Percentiles rank a stretch among this genome's conserved stretches.
These are phyloP conservation scores for Paramormyrops hopkinsi DNA, from an alignment of 2,797 vertebrate species.

Conservation along the genomic window DNA sequence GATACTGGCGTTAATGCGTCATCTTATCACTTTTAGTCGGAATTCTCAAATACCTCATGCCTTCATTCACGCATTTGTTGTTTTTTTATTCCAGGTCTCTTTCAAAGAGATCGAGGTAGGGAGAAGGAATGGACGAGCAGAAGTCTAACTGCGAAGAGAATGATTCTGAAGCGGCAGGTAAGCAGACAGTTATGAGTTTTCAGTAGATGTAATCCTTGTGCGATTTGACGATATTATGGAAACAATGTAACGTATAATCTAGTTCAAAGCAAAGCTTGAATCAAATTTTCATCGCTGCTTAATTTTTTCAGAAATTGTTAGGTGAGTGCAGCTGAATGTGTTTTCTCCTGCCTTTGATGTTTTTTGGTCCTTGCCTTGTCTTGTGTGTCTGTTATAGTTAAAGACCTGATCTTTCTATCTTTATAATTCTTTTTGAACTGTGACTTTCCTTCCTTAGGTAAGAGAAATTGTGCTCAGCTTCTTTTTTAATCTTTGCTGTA, in stretches of 20 bases:
- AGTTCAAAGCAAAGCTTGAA: background rate
- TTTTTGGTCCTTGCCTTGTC: background rate
- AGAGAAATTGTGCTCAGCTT: background rate
- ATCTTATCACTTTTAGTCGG: background rate
- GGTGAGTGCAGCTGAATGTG: background rate
- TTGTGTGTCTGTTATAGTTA: background rate
- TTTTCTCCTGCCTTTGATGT: background rate
- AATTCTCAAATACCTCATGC: background rate
- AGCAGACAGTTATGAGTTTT: background rate
- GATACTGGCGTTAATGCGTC: background rate
- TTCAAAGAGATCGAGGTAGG: conserved; percentile 73
- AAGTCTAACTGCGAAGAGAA: conserved; percentile 92
- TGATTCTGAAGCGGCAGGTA: conserved; percentile 85
- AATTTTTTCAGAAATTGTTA: background rate
- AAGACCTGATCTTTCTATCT: background rate
- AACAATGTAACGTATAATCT: background rate
- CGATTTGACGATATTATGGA: background rate
- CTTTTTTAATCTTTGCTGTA: background rate
- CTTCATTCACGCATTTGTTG: background rate
- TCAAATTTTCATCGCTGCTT: background rate
- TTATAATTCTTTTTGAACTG: background rate
- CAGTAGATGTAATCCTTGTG: background rate
- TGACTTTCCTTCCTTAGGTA: background rate
- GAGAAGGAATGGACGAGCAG: conserved; percentile 93
- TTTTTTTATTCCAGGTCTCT: conserved; percentile 67